Base-by-base conservation (phyloP, 2,888 invertebrate genomes). In the Crocallis elinguaria region DNA sequence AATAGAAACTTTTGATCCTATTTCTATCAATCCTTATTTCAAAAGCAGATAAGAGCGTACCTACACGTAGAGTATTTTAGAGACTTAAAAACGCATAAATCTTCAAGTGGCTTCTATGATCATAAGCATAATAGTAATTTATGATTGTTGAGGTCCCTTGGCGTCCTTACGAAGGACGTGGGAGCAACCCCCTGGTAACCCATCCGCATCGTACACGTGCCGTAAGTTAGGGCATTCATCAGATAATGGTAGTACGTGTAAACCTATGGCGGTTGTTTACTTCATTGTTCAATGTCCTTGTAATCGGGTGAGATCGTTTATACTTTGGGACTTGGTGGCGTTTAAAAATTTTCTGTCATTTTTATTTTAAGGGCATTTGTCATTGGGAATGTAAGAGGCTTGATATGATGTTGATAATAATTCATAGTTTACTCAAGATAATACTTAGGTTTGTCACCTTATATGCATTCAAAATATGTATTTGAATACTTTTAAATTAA, bases 171-270 rank as follows among this genome's bases (percentile, higher is more conserved):
- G 41, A 61, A 60, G 58, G 57, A 53, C 64, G 60, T 52, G 52
- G 38, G 50, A 42, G 52, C 30, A 41, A 45, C 27, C 53, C 53
- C 49, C 49, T 54, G 61, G 19, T 45, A 45, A 59, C 21, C 60
- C 53, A 54, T 49, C 58, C 58, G 60, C 56, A 49, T 60, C 60
- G 51, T 48, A 42, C 64, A 60, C 64, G 62, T 57, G 62, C 36
- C 51, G 12, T 41, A 44, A 11, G n/a, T 61, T 45, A 50, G 36
- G 21, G 29, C 13, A 17, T 36, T 11, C n/a, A 35, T 41, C 39
- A 35, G 14, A 45, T 45, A 45, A 44, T 39, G 7, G n/a, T 35
- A 21, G 51, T 21, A 19, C 30, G 35, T 5, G n/a, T 17, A 25
- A 27, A 36, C 35, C 3, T 36, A 9, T 1, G 23, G 30, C 6